These are phyloP conservation scores for Neria commutata DNA, from an alignment of 2,888 invertebrate species.

Conservation along the genomic window DNA sequence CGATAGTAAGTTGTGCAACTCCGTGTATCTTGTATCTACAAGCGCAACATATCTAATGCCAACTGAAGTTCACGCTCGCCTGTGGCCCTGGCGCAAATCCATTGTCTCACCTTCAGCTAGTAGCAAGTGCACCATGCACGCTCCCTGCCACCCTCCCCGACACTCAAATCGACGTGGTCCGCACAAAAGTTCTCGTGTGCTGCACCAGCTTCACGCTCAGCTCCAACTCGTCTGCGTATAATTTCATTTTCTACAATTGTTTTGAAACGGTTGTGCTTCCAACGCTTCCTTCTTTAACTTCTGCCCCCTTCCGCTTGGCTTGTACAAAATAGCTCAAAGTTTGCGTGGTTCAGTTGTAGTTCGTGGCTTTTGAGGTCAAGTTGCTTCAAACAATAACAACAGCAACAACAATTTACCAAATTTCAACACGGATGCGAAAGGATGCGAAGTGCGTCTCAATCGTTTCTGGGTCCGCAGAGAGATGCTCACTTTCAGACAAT, in stretches of 20 bases:
- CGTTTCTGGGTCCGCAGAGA: neutral
- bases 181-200: conserved; percentile 10
- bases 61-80: too few relatives aligned
- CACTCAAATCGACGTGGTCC: neutral
- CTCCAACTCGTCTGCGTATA: conserved; percentile 43
- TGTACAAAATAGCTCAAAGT: conserved; percentile 39
- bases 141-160: too few relatives aligned
- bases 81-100: too few relatives aligned
- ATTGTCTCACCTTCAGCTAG: too few relatives aligned
- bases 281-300: neutral
- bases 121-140: too few relatives aligned
- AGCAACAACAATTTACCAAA: too few relatives aligned
- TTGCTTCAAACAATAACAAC: conserved; percentile 24
- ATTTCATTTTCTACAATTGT: conserved; percentile 28
- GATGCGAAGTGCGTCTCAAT: too few relatives aligned
- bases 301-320: neutral
- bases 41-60: too few relatives aligned
- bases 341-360: conserved; percentile 14
- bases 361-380: conserved; percentile 32
- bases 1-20: too few relatives aligned
- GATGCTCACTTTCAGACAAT: neutral
- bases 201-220: conserved; percentile 29
- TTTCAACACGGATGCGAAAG: too few relatives aligned
- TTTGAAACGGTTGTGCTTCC: conserved; percentile 14
- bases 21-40: too few relatives aligned